Base-by-base conservation (phyloP, 1,140 invertebrate species). In the Cryptotermes secundus region DNA sequence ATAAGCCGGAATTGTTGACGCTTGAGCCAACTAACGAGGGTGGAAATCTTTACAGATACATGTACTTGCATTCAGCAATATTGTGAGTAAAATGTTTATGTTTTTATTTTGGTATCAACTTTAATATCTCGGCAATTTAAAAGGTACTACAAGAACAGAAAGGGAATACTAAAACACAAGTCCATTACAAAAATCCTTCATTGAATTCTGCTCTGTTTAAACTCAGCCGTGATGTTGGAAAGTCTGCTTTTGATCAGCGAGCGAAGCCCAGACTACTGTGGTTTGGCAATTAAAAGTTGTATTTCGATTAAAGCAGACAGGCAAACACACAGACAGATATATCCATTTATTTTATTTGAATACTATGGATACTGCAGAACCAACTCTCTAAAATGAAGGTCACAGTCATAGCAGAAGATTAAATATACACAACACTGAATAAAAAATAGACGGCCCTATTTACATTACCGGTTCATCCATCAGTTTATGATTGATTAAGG, bases 181-280 rank as follows among this genome's bases (percentile, higher is more conserved):
- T 10, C 59, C 26, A n/a, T 72, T 72, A 72, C 59, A 72, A 72
- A 72, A 72, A 72, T 72, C 59, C 59, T 72, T 72, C 59, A 72
- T 72, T 72, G 59, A 31, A 72, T 72, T 31, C 59, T 72, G 59
- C 31, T 72, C 26, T 72, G 26, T 72, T 72, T 72, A 72, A 72
- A 72, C 59, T 72, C 59, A 31, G 14, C n/a, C 2, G 26, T 31
- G n/a, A 26, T 7, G 59, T 31, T 14, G 59, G 7, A 72, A 49
- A 72, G 59, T 31, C 59, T 31, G 26, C 59, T 72, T 72, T 72
- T 72, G 59, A 72, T 72, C 59, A 72, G 26, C 59, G 14, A 72
- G 59, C 59, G 59, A 72, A 31, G 59, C n/a, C 59, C 59, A 9
- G 14, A 72, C 59, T 26, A 31, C 14, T 72, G 59, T 31, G 59